phyloP scores from a whole-genome alignment of 2,888 invertebrate genomes.

The Camptogramma bilineatum region DNA sequence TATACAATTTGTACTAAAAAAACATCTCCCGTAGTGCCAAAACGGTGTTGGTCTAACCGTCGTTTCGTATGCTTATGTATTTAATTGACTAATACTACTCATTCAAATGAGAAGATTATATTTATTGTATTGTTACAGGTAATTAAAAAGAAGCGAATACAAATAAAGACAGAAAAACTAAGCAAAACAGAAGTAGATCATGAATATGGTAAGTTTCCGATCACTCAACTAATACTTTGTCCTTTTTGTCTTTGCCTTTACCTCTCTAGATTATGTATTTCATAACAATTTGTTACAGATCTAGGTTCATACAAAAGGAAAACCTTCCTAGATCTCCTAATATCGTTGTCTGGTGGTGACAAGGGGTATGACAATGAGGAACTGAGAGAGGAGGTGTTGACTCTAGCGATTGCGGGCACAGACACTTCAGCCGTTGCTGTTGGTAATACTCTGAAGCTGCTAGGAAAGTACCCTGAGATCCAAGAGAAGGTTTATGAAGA shows the following conservation, averaged over 20 bases:
- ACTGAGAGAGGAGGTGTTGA: slow-evolving; percentile 85
- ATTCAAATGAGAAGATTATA: no score
- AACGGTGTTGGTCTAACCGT: no score
- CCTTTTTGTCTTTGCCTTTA: not conserved
- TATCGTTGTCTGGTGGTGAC: slow-evolving; percentile 78
- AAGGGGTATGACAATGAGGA: slow-evolving; percentile 81
- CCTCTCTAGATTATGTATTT: not conserved
- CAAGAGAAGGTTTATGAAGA: slow-evolving; percentile 78
- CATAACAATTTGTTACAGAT: slow-evolving; percentile 49
- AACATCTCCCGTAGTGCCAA: no score
- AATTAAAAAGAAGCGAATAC: slow-evolving; percentile 61
- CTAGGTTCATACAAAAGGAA: slow-evolving; percentile 67
- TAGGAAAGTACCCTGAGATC: slow-evolving; percentile 76
- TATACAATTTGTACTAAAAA: no score
- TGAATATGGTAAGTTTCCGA: slow-evolving; percentile 57
- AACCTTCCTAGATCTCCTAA: slow-evolving; percentile 84
- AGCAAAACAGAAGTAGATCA: slow-evolving; percentile 58
- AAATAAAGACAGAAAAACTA: slow-evolving; percentile 54
- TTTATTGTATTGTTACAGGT: slow-evolving; percentile 54
- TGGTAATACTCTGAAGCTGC: slow-evolving; percentile 72
- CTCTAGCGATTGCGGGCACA: slow-evolving; percentile 84
- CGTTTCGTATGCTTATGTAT: no score
- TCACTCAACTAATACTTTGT: not conserved
- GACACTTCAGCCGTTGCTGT: slow-evolving; percentile 79
- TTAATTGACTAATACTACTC: no score